Conservation (phyloP, 2,113 vertebrate species). For the Rhineura floridana region DNA sequence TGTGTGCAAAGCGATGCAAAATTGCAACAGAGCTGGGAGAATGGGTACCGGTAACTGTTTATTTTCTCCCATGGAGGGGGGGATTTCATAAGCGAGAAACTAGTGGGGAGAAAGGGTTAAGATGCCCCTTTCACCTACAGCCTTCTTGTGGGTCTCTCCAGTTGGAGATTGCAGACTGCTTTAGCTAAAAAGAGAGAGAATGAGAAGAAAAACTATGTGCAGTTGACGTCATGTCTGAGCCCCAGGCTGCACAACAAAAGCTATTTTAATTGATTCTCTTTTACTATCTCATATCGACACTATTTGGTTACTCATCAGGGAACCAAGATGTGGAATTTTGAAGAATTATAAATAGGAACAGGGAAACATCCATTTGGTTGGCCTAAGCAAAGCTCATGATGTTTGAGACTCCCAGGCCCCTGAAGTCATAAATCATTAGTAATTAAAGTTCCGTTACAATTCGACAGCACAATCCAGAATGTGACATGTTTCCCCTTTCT, state of each 20-base stretch:
- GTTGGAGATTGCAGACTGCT: too few species aligned
- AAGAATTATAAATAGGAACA: background rate
- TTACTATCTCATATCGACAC: rapidly evolving
- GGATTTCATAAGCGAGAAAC: too few species aligned
- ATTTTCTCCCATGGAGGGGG: background rate
- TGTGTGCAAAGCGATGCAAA: too few species aligned
- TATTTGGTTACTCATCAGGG: background rate
- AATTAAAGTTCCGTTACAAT: background rate
- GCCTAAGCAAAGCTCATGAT: background rate
- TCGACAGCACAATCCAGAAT: background rate
- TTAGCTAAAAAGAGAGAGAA: background rate
- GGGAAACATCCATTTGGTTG: background rate
- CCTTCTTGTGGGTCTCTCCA: background rate
- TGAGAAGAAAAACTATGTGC: too few species aligned
- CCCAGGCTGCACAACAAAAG: rapidly evolving
- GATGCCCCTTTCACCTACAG: background rate
- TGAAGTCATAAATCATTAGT: background rate
- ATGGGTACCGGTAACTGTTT: background rate
- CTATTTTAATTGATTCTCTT: rapidly evolving
- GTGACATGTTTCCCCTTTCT: background rate
- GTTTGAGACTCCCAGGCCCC: background rate
- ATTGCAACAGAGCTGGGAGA: background rate
- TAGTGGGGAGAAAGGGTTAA: background rate
- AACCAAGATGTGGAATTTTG: background rate
- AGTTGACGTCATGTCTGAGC: rapidly evolving